phyloP scores from a whole-genome alignment of 2,113 vertebrate genomes.

The Gallinago undulata region DNA sequence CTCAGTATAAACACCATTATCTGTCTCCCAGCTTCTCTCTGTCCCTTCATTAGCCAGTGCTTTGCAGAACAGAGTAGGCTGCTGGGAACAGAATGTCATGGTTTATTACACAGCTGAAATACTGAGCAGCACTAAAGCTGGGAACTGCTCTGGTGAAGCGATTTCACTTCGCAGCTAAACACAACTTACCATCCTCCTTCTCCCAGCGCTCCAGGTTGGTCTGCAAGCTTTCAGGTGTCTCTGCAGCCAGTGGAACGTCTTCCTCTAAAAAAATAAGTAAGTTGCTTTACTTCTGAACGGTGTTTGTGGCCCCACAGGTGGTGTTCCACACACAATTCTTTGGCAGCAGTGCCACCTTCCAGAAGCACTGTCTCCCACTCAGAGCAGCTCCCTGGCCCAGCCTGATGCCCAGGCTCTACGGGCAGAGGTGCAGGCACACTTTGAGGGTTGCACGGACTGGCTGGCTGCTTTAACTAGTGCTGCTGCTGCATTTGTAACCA shows the following conservation, averaged over 20 bases:
- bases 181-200: slow-evolving; percentile 66
- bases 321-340: neutral
- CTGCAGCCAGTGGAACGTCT: slow-evolving; percentile 8
- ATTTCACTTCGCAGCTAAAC: neutral
- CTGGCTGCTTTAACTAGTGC: neutral
- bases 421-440: neutral
- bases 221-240: slow-evolving; percentile 69
- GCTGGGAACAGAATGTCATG: neutral
- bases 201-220: slow-evolving; percentile 37
- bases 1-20: neutral
- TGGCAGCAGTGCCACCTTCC: neutral
- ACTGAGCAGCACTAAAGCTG: neutral
- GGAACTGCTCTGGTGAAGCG: neutral
- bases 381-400: neutral
- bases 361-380: neutral
- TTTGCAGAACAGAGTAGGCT: neutral
- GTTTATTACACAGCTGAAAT: neutral
- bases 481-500: neutral
- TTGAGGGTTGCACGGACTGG: neutral
- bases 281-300: neutral
- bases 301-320: neutral
- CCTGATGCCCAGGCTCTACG: neutral
- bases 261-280: slow-evolving; percentile 10
- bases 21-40: neutral
- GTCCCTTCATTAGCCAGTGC: neutral